Base-by-base conservation (phyloP, 2,113 vertebrate genomes). In the Halichoeres trimaculatus region DNA sequence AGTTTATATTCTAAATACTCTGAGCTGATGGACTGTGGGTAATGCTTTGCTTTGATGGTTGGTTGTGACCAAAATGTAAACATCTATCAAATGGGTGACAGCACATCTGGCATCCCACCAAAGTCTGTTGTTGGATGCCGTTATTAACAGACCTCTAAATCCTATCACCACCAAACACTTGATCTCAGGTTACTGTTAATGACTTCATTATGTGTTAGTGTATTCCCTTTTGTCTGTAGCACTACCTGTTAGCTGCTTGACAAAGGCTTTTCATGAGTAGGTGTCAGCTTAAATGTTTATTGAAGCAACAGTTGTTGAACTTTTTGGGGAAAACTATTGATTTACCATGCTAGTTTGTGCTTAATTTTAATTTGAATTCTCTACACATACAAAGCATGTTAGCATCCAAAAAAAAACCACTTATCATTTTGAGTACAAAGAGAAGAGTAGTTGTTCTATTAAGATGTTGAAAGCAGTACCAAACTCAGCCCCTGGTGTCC, bases 131-230 rank as follows among this genome's bases (percentile, higher is more conserved):
- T 58, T 76, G 69, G 67, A 83, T 78, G 60, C 71, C 64, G 70
- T 77, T 78, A 64, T 66, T 40, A 78, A 50, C 56, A 63, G 73
- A 26, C 50, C 65, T 79, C 78, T 73, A 87, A 88, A 85, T 91
- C 85, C 78, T 51, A 75, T 90, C 80, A 78, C 40, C 74, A 76
- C 76, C 70, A 68, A 51, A 70, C 55, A 20, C 61, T 70, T 79
- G 38, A 63, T 80, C 75, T 84, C 74, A 8, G 63, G 20, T 77
- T 67, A 8, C 70, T 80, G 80, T 69, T 83, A 84, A 86, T 84
- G 59, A 74, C 22, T 81, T 86, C 68, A 80, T 85, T 26, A 36
- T 73, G 70, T 62, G 59, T 48, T 54, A 16, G 75, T 74, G 60
- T 67, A 22, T 72, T 86, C 10, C 22, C 41, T 76, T 82, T 83